Percentiles rank a stretch among this genome's conserved stretches.
phyloP scores from a whole-genome alignment of 2,113 vertebrate species.

The Phaethornis superciliosus region DNA sequence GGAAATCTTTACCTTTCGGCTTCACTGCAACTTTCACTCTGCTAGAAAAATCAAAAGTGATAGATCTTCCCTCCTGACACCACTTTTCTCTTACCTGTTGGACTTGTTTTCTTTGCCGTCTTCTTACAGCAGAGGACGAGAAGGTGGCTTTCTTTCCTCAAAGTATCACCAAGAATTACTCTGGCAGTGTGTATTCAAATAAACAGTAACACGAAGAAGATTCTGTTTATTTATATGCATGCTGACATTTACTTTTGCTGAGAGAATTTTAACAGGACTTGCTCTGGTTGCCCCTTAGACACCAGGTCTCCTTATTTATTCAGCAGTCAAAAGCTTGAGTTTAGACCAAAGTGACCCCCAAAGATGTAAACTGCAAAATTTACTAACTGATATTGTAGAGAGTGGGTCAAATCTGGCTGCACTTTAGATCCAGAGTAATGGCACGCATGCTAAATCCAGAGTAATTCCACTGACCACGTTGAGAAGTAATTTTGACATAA shows the following conservation, averaged over 20 bases:
- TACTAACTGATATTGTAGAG: neutral
- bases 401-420: neutral
- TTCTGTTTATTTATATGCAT: neutral
- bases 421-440: neutral
- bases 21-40: neutral
- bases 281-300: neutral
- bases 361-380: neutral
- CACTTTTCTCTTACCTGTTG: neutral
- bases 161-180: neutral
- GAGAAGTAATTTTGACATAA: conserved; percentile 34
- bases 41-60: neutral
- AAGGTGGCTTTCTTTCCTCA: neutral
- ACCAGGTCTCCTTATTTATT: neutral
- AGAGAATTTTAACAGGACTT: neutral
- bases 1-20: conserved; percentile 38
- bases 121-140: neutral
- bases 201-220: neutral
- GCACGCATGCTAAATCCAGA: neutral
- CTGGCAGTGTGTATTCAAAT: neutral
- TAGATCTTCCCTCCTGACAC: neutral
- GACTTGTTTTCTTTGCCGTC: neutral
- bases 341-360: neutral
- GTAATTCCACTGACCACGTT: neutral
- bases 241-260: neutral
- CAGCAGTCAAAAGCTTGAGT: neutral